A percentile compares a stretch with the other conserved stretches of the same genome.
Conservation (phyloP, 2,888 invertebrate species). For the Unio delphinus region DNA sequence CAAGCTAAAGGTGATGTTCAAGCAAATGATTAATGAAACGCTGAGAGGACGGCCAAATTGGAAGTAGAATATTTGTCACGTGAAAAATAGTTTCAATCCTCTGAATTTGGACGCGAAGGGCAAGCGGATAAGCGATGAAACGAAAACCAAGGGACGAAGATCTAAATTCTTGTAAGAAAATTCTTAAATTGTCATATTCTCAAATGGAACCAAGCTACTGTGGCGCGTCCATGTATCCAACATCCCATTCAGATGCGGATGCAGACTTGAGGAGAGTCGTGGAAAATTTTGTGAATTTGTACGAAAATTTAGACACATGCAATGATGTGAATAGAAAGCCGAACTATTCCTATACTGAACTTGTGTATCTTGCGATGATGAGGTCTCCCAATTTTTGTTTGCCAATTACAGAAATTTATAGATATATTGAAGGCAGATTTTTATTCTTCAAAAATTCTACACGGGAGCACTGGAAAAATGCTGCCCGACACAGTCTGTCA, state of each 20-base stretch:
- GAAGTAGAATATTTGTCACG: too few species aligned
- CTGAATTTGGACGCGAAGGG: too few species aligned
- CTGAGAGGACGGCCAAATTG: too few species aligned
- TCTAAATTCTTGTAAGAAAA: too few species aligned
- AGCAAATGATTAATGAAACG: too few species aligned
- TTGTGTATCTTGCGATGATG: slow-evolving; percentile 50
- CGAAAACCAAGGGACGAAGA: too few species aligned
- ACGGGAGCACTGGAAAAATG: slow-evolving; percentile 54
- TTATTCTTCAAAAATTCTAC: slow-evolving; percentile 43
- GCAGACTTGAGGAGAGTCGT: slow-evolving; percentile 42
- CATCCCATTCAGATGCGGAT: slow-evolving; percentile 19
- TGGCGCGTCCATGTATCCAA: too few species aligned
- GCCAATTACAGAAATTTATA: slow-evolving; percentile 51
- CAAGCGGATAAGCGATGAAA: too few species aligned
- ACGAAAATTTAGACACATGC: slow-evolving; percentile 41
- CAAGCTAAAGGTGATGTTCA: too few species aligned
- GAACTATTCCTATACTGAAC: slow-evolving; percentile 56
- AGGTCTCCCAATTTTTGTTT: slow-evolving; percentile 51
- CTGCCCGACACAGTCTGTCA: slow-evolving; percentile 54
- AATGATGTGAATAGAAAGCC: slow-evolving; percentile 43
- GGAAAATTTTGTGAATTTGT: slow-evolving; percentile 47
- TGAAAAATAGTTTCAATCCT: too few species aligned
- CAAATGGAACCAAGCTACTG: too few species aligned
- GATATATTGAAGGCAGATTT: slow-evolving; percentile 48
- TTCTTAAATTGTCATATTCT: too few species aligned